Base-by-base conservation (phyloP, 2,888 invertebrate species). In the Pardosa pseudoannulata region DNA sequence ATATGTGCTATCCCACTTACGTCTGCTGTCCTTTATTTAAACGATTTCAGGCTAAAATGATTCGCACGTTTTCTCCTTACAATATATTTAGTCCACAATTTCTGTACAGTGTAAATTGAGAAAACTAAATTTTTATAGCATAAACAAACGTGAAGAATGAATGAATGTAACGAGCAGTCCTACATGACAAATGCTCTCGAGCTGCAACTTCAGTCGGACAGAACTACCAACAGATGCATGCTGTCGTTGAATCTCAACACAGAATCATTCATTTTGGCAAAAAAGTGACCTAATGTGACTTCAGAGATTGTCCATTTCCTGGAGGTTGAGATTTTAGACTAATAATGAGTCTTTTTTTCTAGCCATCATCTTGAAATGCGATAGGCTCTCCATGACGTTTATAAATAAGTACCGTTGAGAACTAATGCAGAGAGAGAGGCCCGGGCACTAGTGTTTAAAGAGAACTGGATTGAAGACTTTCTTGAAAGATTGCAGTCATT, bases 301-400 rank as follows among this genome's bases (percentile, higher is more conserved):
- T 46, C n/a, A 16, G 31, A 72, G 72, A 80, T 65, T 46, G 79
- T 67, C 79, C 72, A 9, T 72, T 73, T 80, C 79, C 73, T 73
- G 79, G 7, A 28, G 65, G 72, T 56, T 9, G 68, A 39, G 6
- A 36, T 68, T 39, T 23, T 16, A 32, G 36, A 19, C 19, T 23
- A 65, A 65, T 80, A 73, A 41, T 32, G 72, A 65, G 16, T 28
- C 23, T 71, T 31, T 73, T 64, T 41, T 31, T 32, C 3, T 16
- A 29, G 13, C 28, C 7, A 5, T 62, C 28, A n/a, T 62, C 23
- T 62, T 62, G 65, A 65, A 65, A 65, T 65, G 13, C 16, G 65
- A 65, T 29, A 29, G 29, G 29, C n/a, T 13, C 5, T 9, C 23
- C 13, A 11, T 29, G 65, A 65, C 29, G 27, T 31, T 28, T 28